Base-by-base conservation (phyloP, 2,888 invertebrate genomes). In the Temnothorax unifasciatus region DNA sequence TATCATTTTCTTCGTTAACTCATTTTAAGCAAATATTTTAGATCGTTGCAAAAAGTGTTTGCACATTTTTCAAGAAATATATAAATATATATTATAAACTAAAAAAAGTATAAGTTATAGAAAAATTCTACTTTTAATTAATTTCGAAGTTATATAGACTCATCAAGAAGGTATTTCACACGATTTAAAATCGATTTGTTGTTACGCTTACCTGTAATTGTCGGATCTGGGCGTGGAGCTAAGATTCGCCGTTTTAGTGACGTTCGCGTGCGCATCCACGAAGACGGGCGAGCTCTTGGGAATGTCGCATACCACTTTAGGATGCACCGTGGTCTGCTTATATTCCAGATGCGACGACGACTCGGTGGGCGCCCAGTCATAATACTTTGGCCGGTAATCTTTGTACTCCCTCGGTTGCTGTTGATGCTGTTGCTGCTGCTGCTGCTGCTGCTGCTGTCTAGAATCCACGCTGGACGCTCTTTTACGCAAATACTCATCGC, bases 141-240 rank as follows among this genome's bases (percentile, higher is more conserved):
- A 52, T 38, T 47, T 75, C 15, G 5, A 9, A 29, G 3, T 25
- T 18, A 47, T 47, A 47, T 5, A 47, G 47, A 47, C 15, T 47
- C 15, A n/a, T 44, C 6, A 41, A 38, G 18, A n/a, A 52, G 6
- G 15, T 52, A 71, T 54, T 21, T 15, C 0, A 8, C 21, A 34
- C 1, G n/a, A 21, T 63, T 63, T n/a, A 47, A 21, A 25, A 50
- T 64, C 15, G 6, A 61, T 61, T 64, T 74, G n/a, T 63, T 50
- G n/a, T 68, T 52, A 59, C 4, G 38, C 34, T 85, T 96, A 96
- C 91, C 97, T 95, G 95, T 97, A 97, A 95, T 97, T 97, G 94
- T 97, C 97, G 68, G 95, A 95, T 85, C 94, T 94, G 61, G 94
- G 93, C 0, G 93, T 92, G 21, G 95, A 90, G 77, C 85, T 91